A percentile compares a stretch with the other conserved stretches of the same genome.
Evolutionary conservation across 2,797 vertebrate genomes (phyloP).

Genomic region (Hypotaenidia okinawae): DNA sequence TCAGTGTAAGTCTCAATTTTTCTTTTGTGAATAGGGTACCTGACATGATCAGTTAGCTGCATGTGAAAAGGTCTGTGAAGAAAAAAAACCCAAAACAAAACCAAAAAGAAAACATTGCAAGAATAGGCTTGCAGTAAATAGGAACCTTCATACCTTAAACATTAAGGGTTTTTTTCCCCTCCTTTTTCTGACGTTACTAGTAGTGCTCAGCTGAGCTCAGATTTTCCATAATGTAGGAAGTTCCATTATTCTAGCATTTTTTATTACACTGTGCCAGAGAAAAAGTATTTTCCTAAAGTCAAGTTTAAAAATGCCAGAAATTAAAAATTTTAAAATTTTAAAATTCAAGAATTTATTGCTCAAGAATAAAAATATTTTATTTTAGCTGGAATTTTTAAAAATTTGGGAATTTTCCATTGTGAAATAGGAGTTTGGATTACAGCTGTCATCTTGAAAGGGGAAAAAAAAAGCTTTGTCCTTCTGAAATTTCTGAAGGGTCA

Average conservation of each 20-base stretch:
- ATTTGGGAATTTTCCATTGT: not conserved
- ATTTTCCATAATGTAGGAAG: not conserved
- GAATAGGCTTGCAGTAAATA: not conserved
- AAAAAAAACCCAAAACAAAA: not conserved
- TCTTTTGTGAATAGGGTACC: constrained; percentile 33
- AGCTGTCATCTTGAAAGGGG: not conserved
- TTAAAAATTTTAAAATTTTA: too few species aligned
- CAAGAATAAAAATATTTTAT: not conserved
- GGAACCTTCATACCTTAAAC: not conserved
- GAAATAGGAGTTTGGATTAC: not conserved
- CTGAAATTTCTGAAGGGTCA: not conserved
- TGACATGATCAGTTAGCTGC: not conserved
- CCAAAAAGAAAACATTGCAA: not conserved
- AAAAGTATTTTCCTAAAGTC: not conserved
- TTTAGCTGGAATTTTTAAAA: not conserved
- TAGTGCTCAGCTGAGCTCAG: not conserved
- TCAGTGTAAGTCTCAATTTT: not conserved
- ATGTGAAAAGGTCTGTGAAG: not conserved
- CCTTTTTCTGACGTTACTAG: not conserved
- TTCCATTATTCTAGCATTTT: not conserved
- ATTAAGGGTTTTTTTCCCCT: not conserved
- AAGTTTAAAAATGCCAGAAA: not conserved
- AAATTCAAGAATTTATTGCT: not conserved
- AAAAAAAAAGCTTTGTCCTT: not conserved
- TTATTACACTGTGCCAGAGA: not conserved